Evolutionary conservation across 2,888 invertebrate species (phyloP).

Genomic region (Melanargia galathea): DNA sequence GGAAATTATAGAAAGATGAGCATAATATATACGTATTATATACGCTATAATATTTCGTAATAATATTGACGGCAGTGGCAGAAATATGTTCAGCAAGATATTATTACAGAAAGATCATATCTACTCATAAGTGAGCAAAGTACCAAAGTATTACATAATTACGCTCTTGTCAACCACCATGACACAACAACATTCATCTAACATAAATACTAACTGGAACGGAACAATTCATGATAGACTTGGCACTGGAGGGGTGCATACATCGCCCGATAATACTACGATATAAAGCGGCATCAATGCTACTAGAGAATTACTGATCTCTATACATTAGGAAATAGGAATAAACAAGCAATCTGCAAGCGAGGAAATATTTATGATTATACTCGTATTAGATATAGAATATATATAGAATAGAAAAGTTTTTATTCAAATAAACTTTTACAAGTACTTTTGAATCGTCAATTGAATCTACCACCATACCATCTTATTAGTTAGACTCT

Average conservation of each 20-base stretch:
- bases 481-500: too few species aligned
- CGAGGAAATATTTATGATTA: conserved; percentile 5
- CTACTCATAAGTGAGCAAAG: too few species aligned
- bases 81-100: too few species aligned
- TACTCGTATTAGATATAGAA: too few species aligned
- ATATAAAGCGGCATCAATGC: conserved; percentile 34
- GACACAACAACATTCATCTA: conserved; percentile 6
- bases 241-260: conserved; percentile 37
- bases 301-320: conserved; percentile 28
- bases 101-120: too few species aligned
- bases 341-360: conserved; percentile 5
- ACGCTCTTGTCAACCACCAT: neutral
- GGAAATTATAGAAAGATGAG: neutral
- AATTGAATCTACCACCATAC: too few species aligned
- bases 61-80: too few species aligned
- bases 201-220: conserved; percentile 23
- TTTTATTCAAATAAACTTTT: too few species aligned
- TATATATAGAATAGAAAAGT: too few species aligned
- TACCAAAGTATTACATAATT: neutral
- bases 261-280: conserved; percentile 36
- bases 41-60: too few species aligned
- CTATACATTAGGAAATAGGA: conserved; percentile 11
- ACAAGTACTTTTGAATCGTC: too few species aligned
- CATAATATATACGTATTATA: too few species aligned
- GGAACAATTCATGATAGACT: conserved; percentile 37